A percentile compares a stretch with the other conserved stretches of the same genome.
Conservation (phyloP, 2,113 vertebrate genomes). For the Leiothrix lutea region DNA sequence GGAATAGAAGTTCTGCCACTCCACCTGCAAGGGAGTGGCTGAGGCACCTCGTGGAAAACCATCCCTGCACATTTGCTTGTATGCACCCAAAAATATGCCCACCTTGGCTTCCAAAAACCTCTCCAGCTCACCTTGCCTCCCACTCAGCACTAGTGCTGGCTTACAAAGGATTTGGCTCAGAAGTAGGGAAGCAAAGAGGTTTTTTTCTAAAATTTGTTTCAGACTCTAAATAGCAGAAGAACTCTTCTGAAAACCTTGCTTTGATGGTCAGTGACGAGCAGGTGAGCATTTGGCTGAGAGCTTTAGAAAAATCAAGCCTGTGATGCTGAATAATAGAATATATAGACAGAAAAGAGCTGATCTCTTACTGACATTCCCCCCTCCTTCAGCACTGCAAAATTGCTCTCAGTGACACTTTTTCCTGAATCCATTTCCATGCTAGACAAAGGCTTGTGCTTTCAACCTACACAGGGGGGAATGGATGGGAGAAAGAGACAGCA, state of each 20-base stretch:
- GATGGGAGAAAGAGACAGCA: neutral
- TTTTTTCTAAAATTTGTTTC: neutral
- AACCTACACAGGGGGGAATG: neutral
- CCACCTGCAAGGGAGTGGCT: neutral
- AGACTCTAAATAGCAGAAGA: neutral
- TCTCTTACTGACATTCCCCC: neutral
- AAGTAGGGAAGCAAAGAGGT: neutral
- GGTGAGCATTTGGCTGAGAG: neutral
- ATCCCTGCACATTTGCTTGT: neutral
- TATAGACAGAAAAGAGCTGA: neutral
- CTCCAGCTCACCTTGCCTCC: neutral
- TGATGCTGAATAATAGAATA: neutral
- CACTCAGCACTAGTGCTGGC: neutral
- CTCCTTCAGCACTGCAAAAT: neutral
- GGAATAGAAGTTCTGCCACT: neutral
- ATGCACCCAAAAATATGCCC: neutral
- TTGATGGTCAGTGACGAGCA: neutral
- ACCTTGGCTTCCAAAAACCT: neutral
- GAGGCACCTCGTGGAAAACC: neutral
- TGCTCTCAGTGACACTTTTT: neutral
- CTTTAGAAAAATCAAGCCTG: constrained; percentile 17
- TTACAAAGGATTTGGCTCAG: neutral
- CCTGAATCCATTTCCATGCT: neutral
- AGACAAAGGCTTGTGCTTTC: neutral
- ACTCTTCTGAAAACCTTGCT: neutral